Base-by-base conservation (phyloP, 1,140 invertebrate species). In the Melitaea cinxia region DNA sequence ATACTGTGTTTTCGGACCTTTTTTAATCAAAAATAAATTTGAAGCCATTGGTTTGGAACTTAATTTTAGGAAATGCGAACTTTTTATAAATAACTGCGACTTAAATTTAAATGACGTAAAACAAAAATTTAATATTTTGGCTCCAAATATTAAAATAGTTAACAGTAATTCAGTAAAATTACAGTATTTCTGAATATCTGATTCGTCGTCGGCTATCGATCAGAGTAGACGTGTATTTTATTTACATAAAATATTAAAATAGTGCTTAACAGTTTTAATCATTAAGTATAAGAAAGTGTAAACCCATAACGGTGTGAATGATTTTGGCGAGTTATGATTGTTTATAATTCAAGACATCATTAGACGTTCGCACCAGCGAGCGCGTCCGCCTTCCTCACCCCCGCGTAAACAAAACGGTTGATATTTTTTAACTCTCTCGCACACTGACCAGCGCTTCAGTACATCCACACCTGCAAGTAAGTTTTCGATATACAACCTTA, bases 341-440 rank as follows among this genome's bases (percentile, higher is more conserved):
- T 50, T 50, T 50, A 10, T 21, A 56, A 56, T 1, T 56, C 35
- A 42, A 57, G 23, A 45, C 24, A 45, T 23, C 23, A n/a, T 4
- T 21, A 7, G 6, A 37, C 35, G 55, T 12, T 10, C 26, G 23
- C 26, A 21, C 9, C 14, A 24, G 35, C 23, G 35, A 37, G 35
- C 35, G 35, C 12, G 6, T 12, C 35, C 35, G 14, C 23, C 24
- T 26, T 19, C 55, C 24, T 57, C 23, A 57, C 55, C 42, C 55
- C 55, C 37, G 55, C 37, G 37, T 9, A 26, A 57, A 19, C 12
- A 42, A 23, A 24, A 57, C 54, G 55, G 17, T 47, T 19, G 56
- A 39, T 59, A 49, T 59, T 59, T 59, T 59, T 59, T 49, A 33
- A 59, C 56, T 49, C 42, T 24, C 42, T 59, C 42, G 26, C 42